Percentiles rank a stretch among this genome's conserved stretches.
Conservation (phyloP, 2,113 vertebrate genomes). For the Meleagris gallopavo region DNA sequence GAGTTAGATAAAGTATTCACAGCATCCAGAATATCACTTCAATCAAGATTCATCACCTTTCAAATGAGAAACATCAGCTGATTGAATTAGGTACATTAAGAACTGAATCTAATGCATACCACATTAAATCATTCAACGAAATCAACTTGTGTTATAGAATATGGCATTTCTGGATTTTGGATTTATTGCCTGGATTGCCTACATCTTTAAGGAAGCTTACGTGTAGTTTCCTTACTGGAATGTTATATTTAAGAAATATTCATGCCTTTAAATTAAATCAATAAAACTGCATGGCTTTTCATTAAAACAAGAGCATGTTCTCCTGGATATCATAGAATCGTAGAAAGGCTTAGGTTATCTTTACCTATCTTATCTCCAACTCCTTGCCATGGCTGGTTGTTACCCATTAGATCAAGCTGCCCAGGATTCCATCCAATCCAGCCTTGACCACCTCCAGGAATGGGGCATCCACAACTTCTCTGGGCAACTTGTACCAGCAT, state of each 20-base stretch:
- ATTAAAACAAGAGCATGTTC: background rate
- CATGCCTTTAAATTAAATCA: background rate
- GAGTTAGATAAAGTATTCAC: background rate
- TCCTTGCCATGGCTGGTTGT: background rate
- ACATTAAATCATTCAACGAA: slow-evolving; percentile 50
- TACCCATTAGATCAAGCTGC: no score
- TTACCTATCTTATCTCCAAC: no score
- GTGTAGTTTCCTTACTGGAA: background rate
- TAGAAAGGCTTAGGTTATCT: background rate
- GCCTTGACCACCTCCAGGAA: no score
- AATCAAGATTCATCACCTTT: slow-evolving; percentile 23
- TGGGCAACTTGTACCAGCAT: no score
- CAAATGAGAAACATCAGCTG: slow-evolving; percentile 22
- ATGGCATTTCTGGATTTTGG: background rate
- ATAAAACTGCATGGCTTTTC: background rate
- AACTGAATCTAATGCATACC: slow-evolving; percentile 20
- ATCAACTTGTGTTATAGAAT: slow-evolving; percentile 34
- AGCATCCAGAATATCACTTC: slow-evolving; percentile 17
- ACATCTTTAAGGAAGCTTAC: slow-evolving; percentile 8
- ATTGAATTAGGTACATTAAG: slow-evolving; percentile 53
- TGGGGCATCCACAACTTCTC: no score
- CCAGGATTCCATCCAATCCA: no score
- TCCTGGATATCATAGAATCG: background rate
- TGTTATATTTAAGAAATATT: background rate
- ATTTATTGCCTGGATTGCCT: background rate